Conservation (phyloP, 1,140 invertebrate genomes). For the Pseudoatta argentina region DNA sequence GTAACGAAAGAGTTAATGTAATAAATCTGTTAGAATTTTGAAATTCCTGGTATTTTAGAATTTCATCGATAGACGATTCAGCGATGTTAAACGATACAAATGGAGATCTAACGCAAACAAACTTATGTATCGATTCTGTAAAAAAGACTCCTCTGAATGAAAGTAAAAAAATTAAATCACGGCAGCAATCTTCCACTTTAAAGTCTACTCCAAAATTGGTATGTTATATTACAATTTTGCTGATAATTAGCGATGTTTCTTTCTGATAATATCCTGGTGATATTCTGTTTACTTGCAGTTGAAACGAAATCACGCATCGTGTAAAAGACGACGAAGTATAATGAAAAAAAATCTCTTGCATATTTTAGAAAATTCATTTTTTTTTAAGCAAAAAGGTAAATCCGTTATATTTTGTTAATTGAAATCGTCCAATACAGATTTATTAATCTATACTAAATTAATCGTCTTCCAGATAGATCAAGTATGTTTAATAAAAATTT, state of each 20-base stretch:
- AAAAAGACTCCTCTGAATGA: slow-evolving; percentile 69
- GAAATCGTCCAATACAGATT: not conserved
- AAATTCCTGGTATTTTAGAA: slow-evolving; percentile 53
- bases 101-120: slow-evolving; percentile 73
- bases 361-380: not conserved
- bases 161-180: not conserved
- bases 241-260: not conserved
- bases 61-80: slow-evolving; percentile 12
- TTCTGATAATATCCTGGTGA: not conserved
- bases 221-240: not conserved
- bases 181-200: not conserved
- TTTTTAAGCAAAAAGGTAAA: not conserved
- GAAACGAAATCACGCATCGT: slow-evolving; percentile 30
- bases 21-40: not conserved
- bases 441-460: not conserved
- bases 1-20: no score
- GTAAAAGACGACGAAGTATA: not conserved
- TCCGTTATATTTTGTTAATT: not conserved
- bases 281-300: slow-evolving; percentile 36
- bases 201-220: slow-evolving; percentile 23
- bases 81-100: slow-evolving; percentile 48
- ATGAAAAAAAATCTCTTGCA: not conserved
- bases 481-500: slow-evolving; percentile 74
- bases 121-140: slow-evolving; percentile 75
- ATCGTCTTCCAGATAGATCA: slow-evolving; percentile 9